A percentile compares a stretch with the other conserved stretches of the same genome.
phyloP scores from a whole-genome alignment of 2,888 invertebrate genomes.

The Cryptophagus acutangulus region DNA sequence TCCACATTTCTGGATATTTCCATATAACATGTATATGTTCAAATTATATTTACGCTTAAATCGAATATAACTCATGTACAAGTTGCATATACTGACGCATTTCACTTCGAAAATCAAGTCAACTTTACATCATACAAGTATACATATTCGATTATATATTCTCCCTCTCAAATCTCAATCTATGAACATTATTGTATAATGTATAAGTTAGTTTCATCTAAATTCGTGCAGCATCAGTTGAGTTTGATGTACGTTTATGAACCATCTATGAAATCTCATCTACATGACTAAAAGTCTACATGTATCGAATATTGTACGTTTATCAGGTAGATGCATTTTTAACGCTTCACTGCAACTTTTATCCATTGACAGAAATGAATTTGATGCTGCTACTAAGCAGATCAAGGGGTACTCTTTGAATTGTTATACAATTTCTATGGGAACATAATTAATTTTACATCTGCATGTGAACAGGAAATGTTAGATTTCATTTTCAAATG shows the following conservation, averaged over 20 bases:
- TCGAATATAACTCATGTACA: slow-evolving; percentile 23
- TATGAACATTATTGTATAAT: too few species aligned
- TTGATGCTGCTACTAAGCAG: slow-evolving; percentile 7
- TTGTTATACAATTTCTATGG: slow-evolving; percentile 3
- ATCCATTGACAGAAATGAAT: slow-evolving; percentile 12
- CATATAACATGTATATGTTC: slow-evolving; percentile 6
- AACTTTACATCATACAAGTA: slow-evolving; percentile 24
- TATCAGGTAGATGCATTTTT: slow-evolving; percentile 21
- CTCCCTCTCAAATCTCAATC: slow-evolving; percentile 20
- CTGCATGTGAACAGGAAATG: too few species aligned
- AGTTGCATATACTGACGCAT: slow-evolving; percentile 21
- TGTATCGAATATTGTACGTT: too few species aligned
- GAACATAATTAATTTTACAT: slow-evolving; percentile 11
- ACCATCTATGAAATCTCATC: too few species aligned
- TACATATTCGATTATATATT: slow-evolving; percentile 23
- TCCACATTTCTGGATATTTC: slow-evolving; percentile 24
- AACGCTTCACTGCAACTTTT: slow-evolving; percentile 19
- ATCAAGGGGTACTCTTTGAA: slow-evolving; percentile 15
- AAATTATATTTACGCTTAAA: slow-evolving; percentile 34
- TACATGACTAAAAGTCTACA: too few species aligned
- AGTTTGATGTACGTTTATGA: too few species aligned
- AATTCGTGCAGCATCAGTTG: too few species aligned
- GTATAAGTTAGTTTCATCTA: too few species aligned
- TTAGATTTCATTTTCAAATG: too few species aligned
- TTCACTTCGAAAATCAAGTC: slow-evolving; percentile 23